Conservation (phyloP, 2,113 vertebrate genomes). For the Lagopus muta region DNA sequence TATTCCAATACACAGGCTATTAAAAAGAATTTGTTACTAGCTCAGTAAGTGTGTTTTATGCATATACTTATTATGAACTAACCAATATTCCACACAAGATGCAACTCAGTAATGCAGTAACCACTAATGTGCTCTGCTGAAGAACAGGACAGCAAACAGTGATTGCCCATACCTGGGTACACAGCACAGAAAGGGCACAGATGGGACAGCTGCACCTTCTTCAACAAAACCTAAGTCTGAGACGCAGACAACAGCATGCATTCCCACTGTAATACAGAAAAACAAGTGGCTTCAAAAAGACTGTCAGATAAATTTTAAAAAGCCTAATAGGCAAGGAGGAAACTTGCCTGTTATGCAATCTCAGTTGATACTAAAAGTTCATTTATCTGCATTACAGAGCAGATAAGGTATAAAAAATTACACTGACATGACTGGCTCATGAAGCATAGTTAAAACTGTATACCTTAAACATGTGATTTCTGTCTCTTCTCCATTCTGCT, state of each 20-base stretch:
- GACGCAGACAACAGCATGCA: not conserved
- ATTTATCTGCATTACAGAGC: constrained; percentile 14
- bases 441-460: not conserved
- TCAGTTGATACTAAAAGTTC: not conserved
- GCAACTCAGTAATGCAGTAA: not conserved
- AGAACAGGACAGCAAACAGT: not conserved
- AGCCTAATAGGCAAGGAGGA: not conserved
- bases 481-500: not conserved
- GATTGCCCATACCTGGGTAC: not conserved
- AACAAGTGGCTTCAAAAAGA: not conserved
- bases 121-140: not conserved
- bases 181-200: not conserved
- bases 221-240: not conserved
- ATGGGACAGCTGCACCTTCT: not conserved
- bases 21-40: constrained; percentile 41
- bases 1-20: not conserved
- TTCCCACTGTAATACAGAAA: not conserved
- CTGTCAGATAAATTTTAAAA: not conserved
- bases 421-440: not conserved
- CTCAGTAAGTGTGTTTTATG: not conserved
- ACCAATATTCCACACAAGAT: not conserved
- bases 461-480: not conserved
- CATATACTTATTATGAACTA: not conserved
- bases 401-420: constrained; percentile 15
- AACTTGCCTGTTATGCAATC: not conserved